Percentiles rank a stretch among this genome's conserved stretches.
Conservation (phyloP, 2,113 vertebrate genomes). For the Cebidichthys violaceus region DNA sequence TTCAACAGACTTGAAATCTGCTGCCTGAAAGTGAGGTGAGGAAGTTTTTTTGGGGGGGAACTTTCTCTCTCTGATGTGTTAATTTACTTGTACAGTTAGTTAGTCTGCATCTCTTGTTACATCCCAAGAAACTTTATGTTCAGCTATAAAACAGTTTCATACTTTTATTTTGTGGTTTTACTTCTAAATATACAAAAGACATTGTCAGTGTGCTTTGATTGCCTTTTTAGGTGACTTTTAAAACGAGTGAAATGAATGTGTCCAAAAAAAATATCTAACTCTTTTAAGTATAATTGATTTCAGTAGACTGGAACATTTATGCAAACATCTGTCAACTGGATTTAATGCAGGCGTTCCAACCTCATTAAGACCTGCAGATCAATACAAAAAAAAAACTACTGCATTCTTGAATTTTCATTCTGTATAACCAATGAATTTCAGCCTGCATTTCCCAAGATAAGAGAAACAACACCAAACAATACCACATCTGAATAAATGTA, state of each 20-base stretch:
- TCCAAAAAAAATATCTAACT: conserved; percentile 20
- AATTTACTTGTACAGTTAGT: conserved; percentile 39
- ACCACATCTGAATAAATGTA: conserved; percentile 16
- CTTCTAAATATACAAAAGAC: not conserved
- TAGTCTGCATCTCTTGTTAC: conserved; percentile 9
- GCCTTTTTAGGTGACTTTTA: not conserved
- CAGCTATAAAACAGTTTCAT: not conserved
- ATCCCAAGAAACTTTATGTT: conserved; percentile 18
- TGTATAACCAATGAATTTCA: conserved; percentile 34
- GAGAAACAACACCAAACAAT: conserved; percentile 32
- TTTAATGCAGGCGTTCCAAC: conserved; percentile 29
- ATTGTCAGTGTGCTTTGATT: conserved; percentile 8
- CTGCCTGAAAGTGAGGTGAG: conserved; percentile 26
- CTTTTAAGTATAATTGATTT: not conserved
- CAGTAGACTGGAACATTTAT: not conserved
- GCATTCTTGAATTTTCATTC: conserved; percentile 48
- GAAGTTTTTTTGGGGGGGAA: conserved; percentile 18
- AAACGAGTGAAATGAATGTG: conserved; percentile 24
- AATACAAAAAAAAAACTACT: conserved; percentile 41
- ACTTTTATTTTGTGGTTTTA: not conserved
- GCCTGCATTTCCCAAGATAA: conserved; percentile 40
- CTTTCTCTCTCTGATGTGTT: conserved; percentile 58
- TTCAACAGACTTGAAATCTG: conserved; percentile 54
- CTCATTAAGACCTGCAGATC: conserved; percentile 20
- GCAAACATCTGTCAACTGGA: conserved; percentile 25